Percentiles rank a stretch among this genome's conserved stretches.
These are phyloP conservation scores for Poeciliopsis infans DNA, from an alignment of 2,797 vertebrate genomes.

Conservation along the genomic window DNA sequence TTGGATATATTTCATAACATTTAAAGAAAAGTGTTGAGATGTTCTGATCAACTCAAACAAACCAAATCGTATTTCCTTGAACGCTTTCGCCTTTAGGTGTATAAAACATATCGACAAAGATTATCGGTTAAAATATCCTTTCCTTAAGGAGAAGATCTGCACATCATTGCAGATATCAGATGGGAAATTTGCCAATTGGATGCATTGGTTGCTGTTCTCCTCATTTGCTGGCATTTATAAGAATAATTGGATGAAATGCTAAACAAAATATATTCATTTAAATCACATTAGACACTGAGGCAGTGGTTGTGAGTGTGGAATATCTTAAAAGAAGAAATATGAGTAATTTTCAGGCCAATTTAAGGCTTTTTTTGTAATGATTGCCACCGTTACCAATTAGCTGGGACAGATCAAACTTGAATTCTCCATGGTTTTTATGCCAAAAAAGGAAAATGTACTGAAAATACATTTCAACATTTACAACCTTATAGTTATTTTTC, in stretches of 20 bases:
- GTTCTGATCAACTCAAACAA: neutral
- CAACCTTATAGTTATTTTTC: neutral
- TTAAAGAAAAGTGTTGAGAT: neutral
- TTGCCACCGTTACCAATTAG: neutral
- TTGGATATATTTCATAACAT: neutral
- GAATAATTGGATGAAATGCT: neutral
- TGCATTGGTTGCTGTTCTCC: neutral
- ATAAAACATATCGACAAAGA: neutral
- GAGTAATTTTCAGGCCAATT: neutral
- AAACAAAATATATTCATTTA: neutral
- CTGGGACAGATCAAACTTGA: neutral
- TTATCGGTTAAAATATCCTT: neutral
- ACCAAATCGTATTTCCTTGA: neutral
- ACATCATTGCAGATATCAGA: neutral
- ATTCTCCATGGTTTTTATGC: neutral
- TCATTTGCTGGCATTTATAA: neutral
- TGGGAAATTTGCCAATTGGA: neutral
- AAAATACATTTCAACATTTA: neutral
- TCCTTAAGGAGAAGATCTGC: neutral
- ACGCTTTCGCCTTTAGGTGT: neutral
- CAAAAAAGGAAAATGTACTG: neutral
- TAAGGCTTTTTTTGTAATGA: neutral
- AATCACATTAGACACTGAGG: neutral
- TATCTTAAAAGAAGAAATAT: neutral
- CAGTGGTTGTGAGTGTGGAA: neutral